phyloP scores from a whole-genome alignment of 1,140 invertebrate species.

The Catajapyx aquilonaris region DNA sequence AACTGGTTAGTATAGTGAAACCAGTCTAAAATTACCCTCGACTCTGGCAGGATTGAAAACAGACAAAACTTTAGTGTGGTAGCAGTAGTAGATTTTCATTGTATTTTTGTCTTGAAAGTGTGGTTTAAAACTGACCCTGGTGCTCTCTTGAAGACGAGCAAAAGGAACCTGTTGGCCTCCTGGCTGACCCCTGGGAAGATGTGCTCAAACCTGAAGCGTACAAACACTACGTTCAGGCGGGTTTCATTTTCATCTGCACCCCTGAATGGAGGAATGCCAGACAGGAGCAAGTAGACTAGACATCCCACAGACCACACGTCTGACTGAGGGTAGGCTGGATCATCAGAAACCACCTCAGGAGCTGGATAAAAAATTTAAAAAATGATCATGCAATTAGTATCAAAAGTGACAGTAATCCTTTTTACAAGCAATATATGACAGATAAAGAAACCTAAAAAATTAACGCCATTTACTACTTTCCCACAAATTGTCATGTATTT shows the following conservation, averaged over 20 bases:
- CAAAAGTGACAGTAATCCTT: no score
- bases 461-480: no score
- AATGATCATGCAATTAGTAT: background rate
- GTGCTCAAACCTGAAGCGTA: slow-evolving; percentile 83
- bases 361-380: slow-evolving; percentile 31
- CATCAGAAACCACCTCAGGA: slow-evolving; percentile 77
- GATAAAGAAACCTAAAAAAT: no score
- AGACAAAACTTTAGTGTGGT: no score
- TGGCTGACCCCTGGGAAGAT: slow-evolving; percentile 85
- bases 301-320: slow-evolving; percentile 94
- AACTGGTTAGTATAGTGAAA: slow-evolving; percentile 6
- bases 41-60: slow-evolving; percentile 10
- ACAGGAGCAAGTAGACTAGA: slow-evolving; percentile 79
- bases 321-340: slow-evolving; percentile 62
- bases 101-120: no score
- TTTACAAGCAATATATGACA: no score
- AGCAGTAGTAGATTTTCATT: no score
- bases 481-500: no score
- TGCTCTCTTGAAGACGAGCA: slow-evolving; percentile 81
- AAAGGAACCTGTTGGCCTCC: slow-evolving; percentile 83
- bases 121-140: slow-evolving; percentile 73
- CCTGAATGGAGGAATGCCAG: slow-evolving; percentile 78
- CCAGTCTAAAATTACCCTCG: slow-evolving; percentile 2
- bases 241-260: slow-evolving; percentile 66
- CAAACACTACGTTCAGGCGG: slow-evolving; percentile 73